These are phyloP conservation scores for Empidonax traillii DNA, from an alignment of 2,113 vertebrate genomes.

Conservation along the genomic window DNA sequence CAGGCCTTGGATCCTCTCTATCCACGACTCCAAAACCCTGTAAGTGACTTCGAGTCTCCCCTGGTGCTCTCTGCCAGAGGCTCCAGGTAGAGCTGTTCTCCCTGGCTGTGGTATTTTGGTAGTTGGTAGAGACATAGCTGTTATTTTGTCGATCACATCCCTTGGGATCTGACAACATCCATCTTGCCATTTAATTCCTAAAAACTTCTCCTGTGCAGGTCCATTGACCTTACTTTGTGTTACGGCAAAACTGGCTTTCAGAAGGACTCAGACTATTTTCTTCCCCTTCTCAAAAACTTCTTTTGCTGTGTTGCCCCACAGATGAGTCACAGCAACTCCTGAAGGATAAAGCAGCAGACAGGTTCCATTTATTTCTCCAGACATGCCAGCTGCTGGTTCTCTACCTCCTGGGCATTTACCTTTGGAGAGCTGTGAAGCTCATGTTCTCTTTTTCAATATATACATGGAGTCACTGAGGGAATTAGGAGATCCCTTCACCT, in stretches of 20 bases:
- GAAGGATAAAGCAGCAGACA: background rate
- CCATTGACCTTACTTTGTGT: background rate
- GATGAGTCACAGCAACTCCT: background rate
- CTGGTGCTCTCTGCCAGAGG: background rate
- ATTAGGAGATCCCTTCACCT: fast-evolving
- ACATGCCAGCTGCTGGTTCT: background rate
- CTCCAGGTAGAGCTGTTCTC: background rate
- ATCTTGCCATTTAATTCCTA: background rate
- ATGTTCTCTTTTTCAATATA: background rate
- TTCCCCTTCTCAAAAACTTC: background rate
- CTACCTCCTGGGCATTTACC: background rate
- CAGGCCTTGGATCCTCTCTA: background rate
- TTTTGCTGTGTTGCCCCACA: background rate
- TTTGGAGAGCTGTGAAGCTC: background rate
- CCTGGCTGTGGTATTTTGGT: background rate
- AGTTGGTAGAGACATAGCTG: background rate
- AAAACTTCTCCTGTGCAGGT: background rate
- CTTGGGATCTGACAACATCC: background rate
- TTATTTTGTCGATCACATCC: background rate
- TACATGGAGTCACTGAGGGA: background rate
- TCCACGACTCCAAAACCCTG: background rate
- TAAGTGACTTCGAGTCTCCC: background rate
- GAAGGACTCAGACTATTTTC: background rate
- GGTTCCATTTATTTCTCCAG: background rate
- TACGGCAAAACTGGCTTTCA: background rate